These are phyloP conservation scores for Laspeyria flexula DNA, from an alignment of 2,888 invertebrate genomes.

Conservation along the genomic window DNA sequence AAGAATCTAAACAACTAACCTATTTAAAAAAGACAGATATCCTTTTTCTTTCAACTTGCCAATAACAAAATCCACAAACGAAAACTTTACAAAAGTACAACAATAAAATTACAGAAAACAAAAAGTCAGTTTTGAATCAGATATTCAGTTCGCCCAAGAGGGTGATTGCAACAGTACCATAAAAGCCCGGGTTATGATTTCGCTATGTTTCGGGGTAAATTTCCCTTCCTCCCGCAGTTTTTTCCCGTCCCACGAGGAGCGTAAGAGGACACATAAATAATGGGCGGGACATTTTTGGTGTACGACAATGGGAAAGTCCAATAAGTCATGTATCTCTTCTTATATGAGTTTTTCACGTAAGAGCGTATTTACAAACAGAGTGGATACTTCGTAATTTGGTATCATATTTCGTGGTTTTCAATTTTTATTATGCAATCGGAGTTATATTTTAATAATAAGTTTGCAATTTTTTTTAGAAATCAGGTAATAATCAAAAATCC, in stretches of 20 bases:
- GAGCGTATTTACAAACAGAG: slow-evolving; percentile 10
- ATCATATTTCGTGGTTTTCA: no score
- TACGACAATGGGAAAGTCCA: slow-evolving; percentile 31
- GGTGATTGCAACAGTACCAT: slow-evolving; percentile 1
- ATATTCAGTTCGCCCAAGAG: slow-evolving; percentile 3
- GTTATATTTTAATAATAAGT: no score
- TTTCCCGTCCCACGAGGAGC: slow-evolving; percentile 15
- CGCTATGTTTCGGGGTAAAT: slow-evolving; percentile 19
- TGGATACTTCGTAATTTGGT: background rate
- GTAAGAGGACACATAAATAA: slow-evolving; percentile 36
- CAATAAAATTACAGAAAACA: background rate
- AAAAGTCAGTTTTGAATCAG: background rate
- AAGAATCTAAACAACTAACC: no score
- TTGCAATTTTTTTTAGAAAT: no score
- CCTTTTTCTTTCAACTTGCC: no score
- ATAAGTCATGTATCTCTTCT: slow-evolving; percentile 33
- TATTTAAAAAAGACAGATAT: no score
- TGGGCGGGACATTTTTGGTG: slow-evolving; percentile 14
- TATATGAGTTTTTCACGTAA: slow-evolving; percentile 34
- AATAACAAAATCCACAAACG: no score
- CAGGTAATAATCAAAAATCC: no score
- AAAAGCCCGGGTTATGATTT: slow-evolving; percentile 27
- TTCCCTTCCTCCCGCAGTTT: slow-evolving; percentile 17
- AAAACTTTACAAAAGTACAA: no score
- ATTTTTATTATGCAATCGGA: no score